phyloP scores from a whole-genome alignment of 2,888 invertebrate genomes.

The Malacosoma neustria region DNA sequence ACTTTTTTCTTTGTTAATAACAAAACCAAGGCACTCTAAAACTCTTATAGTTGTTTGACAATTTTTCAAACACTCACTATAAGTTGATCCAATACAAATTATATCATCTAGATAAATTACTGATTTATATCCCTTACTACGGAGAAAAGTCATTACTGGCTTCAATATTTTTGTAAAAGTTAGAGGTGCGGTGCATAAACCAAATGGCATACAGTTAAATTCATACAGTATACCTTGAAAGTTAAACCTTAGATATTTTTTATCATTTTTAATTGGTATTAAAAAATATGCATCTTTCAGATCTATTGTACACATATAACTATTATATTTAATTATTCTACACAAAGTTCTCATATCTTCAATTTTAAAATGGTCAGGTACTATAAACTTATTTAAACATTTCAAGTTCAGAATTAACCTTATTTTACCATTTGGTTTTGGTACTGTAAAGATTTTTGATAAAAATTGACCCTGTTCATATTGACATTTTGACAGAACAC shows the following conservation, averaged over 20 bases:
- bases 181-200: neutral
- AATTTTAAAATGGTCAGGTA: neutral
- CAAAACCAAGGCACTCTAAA: neutral
- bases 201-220: neutral
- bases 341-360: neutral
- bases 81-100: constrained; percentile 2
- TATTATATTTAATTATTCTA: neutral
- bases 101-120: constrained; percentile 2
- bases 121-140: neutral
- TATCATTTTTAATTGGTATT: neutral
- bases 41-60: neutral
- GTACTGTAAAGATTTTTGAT: neutral
- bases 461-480: too few relatives aligned
- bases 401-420: neutral
- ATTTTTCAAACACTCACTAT: neutral
- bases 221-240: neutral
- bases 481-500: too few relatives aligned
- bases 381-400: neutral
- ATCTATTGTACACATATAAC: neutral
- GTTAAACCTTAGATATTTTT: neutral
- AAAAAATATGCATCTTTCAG: neutral
- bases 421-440: neutral
- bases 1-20: neutral
- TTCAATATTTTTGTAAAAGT: neutral
- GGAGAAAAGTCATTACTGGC: constrained; percentile 1